A percentile compares a stretch with the other conserved stretches of the same genome.
phyloP scores from a whole-genome alignment of 1,140 invertebrate species.

The Anoplolepis gracilipes region DNA sequence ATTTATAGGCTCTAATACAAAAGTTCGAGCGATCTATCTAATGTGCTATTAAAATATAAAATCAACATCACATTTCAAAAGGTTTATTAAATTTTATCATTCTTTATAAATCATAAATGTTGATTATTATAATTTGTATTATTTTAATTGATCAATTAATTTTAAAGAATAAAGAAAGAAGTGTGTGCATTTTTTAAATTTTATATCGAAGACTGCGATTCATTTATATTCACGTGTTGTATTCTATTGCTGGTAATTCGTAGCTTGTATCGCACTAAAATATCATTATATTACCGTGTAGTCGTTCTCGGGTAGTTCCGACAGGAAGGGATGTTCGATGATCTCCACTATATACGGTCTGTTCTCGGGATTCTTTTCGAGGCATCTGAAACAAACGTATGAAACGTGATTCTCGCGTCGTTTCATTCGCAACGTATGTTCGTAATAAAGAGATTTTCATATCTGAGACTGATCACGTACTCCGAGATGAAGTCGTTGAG shows the following conservation, averaged over 20 bases:
- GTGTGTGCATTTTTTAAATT: not conserved
- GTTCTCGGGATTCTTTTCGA: slow-evolving; percentile 96
- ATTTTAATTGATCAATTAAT: not conserved
- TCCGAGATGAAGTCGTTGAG: slow-evolving; percentile 94
- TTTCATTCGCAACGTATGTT: not conserved
- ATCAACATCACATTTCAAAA: not conserved
- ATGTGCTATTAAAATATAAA: not conserved
- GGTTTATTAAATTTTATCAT: not conserved
- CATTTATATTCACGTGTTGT: not conserved
- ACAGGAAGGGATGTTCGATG: slow-evolving; percentile 94
- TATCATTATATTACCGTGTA: slow-evolving; percentile 87
- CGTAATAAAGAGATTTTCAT: slow-evolving; percentile 24
- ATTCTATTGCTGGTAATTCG: not conserved
- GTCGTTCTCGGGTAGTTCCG: slow-evolving; percentile 91
- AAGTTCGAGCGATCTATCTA: not conserved
- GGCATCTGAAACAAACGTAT: slow-evolving; percentile 88
- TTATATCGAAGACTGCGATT: not conserved
- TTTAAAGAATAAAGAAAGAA: not conserved
- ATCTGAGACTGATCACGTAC: slow-evolving; percentile 86
- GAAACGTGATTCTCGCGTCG: not conserved
- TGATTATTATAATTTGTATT: not conserved
- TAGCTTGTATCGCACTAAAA: not conserved
- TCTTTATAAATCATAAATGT: not conserved
- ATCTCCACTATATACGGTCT: slow-evolving; percentile 94
- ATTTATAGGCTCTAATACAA: not conserved